phyloP scores from a whole-genome alignment of 2,797 vertebrate genomes.

The Avahi laniger region DNA sequence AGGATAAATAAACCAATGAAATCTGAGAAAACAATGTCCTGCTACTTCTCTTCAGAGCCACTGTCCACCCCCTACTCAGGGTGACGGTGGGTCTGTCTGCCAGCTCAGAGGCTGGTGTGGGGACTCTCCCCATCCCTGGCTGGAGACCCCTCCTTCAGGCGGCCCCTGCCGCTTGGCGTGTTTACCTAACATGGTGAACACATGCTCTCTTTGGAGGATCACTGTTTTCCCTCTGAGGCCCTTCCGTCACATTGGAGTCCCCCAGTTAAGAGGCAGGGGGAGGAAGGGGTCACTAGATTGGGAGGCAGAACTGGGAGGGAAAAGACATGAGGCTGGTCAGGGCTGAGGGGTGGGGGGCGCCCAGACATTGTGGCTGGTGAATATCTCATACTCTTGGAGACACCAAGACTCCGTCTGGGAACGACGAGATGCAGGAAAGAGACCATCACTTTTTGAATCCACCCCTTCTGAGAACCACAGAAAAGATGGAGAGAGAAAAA shows the following conservation, averaged over 20 bases:
- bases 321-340: neutral
- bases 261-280: neutral
- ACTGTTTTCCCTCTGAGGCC: conserved; percentile 93
- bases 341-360: neutral
- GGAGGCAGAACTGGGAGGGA: neutral
- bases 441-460: neutral
- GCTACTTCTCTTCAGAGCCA: conserved; percentile 75
- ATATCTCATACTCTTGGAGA: neutral
- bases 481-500: conserved; percentile 32
- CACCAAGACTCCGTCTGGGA: neutral
- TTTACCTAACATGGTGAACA: conserved; percentile 98
- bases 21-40: conserved; percentile 93
- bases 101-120: neutral
- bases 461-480: neutral
- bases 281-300: neutral
- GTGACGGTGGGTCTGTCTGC: conserved; percentile 71
- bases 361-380: neutral
- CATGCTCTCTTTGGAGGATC: conserved; percentile 91
- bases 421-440: neutral
- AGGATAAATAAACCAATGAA: conserved; percentile 93
- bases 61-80: conserved; percentile 75
- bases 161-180: conserved; percentile 83
- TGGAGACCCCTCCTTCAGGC: conserved; percentile 38
- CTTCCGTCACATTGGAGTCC: conserved; percentile 79
- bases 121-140: neutral